Percentiles rank a stretch among this genome's conserved stretches.
Conservation (phyloP, 2,888 invertebrate genomes). For the Lepeophtheirus nordmannii region DNA sequence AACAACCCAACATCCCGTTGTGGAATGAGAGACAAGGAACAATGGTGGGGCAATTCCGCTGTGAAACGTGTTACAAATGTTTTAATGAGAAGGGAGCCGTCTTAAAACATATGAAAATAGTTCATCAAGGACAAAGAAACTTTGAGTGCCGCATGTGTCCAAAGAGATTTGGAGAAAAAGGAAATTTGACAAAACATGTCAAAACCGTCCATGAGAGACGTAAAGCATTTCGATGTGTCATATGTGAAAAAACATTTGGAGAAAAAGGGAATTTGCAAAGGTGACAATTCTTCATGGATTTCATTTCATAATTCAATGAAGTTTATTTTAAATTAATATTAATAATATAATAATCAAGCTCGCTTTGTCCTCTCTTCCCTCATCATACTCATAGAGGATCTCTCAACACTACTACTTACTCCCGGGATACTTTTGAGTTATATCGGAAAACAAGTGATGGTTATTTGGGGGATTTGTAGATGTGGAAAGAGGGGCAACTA, state of each 20-base stretch:
- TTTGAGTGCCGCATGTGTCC: slow-evolving; percentile 1
- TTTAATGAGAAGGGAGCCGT: slow-evolving; percentile 7
- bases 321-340: no score
- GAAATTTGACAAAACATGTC: not conserved
- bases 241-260: not conserved
- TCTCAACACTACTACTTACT: no score
- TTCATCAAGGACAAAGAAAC: slow-evolving; percentile 1
- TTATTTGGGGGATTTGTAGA: no score
- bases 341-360: no score
- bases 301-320: no score
- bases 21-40: not conserved
- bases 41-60: slow-evolving; percentile 3
- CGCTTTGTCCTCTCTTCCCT: no score
- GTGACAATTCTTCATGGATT: not conserved
- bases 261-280: not conserved
- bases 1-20: no score
- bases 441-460: no score
- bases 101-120: not conserved
- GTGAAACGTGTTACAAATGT: not conserved
- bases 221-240: not conserved
- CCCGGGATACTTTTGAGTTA: no score
- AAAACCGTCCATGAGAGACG: slow-evolving; percentile 1
- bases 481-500: no score
- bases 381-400: no score
- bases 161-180: not conserved